phyloP scores from a whole-genome alignment of 2,888 invertebrate species.

The Drosophila dives region DNA sequence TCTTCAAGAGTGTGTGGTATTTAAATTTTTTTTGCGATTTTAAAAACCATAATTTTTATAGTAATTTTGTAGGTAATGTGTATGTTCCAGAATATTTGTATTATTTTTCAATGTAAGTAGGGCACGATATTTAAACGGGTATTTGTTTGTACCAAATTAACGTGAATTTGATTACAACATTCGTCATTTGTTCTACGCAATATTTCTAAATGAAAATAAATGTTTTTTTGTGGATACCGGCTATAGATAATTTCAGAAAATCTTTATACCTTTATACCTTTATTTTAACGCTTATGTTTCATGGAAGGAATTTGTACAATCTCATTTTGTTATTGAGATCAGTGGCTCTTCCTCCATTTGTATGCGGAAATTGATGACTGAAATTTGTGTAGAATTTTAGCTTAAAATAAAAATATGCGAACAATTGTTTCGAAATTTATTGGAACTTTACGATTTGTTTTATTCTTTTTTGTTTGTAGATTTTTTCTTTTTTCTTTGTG shows the following conservation, averaged over 20 bases:
- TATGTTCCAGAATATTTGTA: not conserved
- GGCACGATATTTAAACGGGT: not conserved
- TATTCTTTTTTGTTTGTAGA: slow-evolving; percentile 52
- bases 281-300: not conserved
- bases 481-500: slow-evolving; percentile 57
- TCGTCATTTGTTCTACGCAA: not conserved
- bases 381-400: slow-evolving; percentile 60
- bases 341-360: slow-evolving; percentile 49
- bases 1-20: not conserved
- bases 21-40: not conserved
- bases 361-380: slow-evolving; percentile 52
- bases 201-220: not conserved
- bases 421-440: slow-evolving; percentile 72
- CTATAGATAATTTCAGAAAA: not conserved
- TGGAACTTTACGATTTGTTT: slow-evolving; percentile 42
- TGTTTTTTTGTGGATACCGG: not conserved
- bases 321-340: slow-evolving; percentile 17
- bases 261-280: not conserved
- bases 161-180: not conserved
- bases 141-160: not conserved
- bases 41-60: not conserved
- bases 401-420: slow-evolving; percentile 74
- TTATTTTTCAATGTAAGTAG: not conserved
- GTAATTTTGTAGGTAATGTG: not conserved
- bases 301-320: not conserved